Base-by-base conservation (phyloP, 2,797 vertebrate species). In the Eulemur coronatus region DNA sequence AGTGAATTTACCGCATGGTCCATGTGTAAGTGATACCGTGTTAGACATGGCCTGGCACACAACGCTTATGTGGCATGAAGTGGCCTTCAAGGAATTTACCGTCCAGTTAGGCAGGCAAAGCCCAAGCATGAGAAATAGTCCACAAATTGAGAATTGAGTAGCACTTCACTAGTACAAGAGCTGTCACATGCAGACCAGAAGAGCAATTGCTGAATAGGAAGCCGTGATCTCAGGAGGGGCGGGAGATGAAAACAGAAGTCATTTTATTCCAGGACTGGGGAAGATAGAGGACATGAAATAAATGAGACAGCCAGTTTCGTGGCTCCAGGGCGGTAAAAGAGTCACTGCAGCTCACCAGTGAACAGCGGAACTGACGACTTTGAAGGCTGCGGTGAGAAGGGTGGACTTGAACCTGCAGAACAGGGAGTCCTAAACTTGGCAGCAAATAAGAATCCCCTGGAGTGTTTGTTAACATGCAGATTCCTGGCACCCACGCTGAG, bases 21-120 rank as follows among this genome's bases (percentile, higher is more conserved):
- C n/a, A 17, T 2, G 7, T 6, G 0, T 18, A 3, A 30, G 1
- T 55, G 55, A 43, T 22, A 26, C 4, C 0, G 0, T 2, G 38
- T 75, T 46, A 65, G 26, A 63, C 69, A 57, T 0, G 6, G 28
- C 30, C 65, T 61, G 7, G 26, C 48, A 33, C 1, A 43, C 59
- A 75, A 20, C 55, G 35, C 5, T 24, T 7, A 33, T 1, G 12
- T 14, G 28, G 43, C 11, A 1, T 79, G 18, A 35, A 67, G 17
- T 7, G 7, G 41, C 50, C 67, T 55, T 76, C 43, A 1, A n/a
- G 81, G 57, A 73, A 33, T 33, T 65, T 35, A 20, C 38, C 2
- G 0, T 6, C 26, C 3, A 48, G 24, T 12, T 28, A 63, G 33
- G 6, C 10, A 78, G 50, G 22, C 22, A n/a, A 63, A 61, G 38